Conservation (phyloP, 2,113 vertebrate genomes). For the Hucho hucho region DNA sequence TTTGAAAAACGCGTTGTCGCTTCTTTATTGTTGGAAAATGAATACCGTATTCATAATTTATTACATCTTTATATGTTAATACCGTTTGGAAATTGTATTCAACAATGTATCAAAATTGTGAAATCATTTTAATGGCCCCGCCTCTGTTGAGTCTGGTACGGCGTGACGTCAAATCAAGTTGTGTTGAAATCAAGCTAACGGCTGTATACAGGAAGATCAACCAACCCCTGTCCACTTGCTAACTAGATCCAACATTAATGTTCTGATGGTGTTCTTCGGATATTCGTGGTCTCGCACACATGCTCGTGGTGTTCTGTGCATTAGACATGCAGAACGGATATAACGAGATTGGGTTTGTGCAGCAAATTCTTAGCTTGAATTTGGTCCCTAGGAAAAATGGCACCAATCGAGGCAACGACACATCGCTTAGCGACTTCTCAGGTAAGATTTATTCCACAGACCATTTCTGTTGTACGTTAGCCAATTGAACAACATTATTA, state of each 20-base stretch:
- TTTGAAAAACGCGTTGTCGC: too few species aligned
- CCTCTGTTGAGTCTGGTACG: not conserved
- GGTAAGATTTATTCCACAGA: conserved; percentile 45
- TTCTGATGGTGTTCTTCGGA: conserved; percentile 22
- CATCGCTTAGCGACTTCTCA: conserved; percentile 73
- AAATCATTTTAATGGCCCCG: not conserved
- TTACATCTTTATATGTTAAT: too few species aligned
- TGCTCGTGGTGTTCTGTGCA: conserved; percentile 5
- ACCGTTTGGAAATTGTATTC: too few species aligned
- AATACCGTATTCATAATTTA: too few species aligned
- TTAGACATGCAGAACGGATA: conserved; percentile 66
- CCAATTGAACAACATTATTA: not conserved
- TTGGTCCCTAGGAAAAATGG: conserved; percentile 73
- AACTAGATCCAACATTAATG: not conserved
- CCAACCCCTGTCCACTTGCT: not conserved
- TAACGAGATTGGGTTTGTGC: conserved; percentile 65
- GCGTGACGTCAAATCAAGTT: conserved; percentile 44
- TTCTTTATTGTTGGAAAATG: too few species aligned
- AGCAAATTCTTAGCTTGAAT: conserved; percentile 75
- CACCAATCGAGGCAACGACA: conserved; percentile 66
- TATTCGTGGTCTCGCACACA: conserved; percentile 3
- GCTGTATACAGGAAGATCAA: not conserved
- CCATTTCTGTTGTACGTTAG: not conserved
- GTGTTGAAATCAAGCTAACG: conserved; percentile 35
- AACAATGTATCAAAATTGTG: too few species aligned